Evolutionary conservation across 2,113 vertebrate species (phyloP).

Genomic region (Gallinago paraguaiae): DNA sequence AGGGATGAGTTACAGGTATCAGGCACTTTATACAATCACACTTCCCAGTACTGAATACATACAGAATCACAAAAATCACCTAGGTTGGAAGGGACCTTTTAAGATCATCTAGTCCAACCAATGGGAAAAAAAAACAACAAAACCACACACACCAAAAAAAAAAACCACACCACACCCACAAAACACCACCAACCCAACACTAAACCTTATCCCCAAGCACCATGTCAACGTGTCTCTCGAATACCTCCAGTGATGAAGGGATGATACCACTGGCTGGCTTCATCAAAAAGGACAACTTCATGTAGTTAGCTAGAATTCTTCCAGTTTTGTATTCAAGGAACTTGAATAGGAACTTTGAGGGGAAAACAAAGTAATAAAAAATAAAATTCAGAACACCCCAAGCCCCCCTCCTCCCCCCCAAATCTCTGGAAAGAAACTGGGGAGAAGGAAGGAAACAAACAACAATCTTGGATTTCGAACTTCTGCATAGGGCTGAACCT

Average conservation of each 20-base stretch:
- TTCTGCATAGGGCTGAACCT: neutral
- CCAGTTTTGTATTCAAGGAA: neutral
- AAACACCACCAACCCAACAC: too few species aligned
- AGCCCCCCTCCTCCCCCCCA: neutral
- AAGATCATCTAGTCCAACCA: too few species aligned
- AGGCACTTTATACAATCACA: neutral
- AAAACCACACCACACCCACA: too few species aligned
- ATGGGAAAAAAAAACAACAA: too few species aligned
- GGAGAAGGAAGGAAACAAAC: neutral
- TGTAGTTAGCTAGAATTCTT: neutral
- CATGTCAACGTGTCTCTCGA: too few species aligned
- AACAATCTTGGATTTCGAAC: neutral
- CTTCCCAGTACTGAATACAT: neutral
- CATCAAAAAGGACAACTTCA: neutral
- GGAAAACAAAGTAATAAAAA: neutral
- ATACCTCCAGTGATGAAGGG: too few species aligned
- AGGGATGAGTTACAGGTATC: neutral
- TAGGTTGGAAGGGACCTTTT: too few species aligned
- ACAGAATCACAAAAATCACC: neutral
- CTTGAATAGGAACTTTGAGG: neutral
- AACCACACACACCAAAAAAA: too few species aligned
- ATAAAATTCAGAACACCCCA: neutral
- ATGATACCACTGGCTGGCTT: neutral
- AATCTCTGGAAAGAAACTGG: neutral
- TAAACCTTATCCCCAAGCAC: too few species aligned